Percentiles rank a stretch among this genome's conserved stretches.
Conservation (phyloP, 2,113 vertebrate species). For the Melanocharis versteri region DNA sequence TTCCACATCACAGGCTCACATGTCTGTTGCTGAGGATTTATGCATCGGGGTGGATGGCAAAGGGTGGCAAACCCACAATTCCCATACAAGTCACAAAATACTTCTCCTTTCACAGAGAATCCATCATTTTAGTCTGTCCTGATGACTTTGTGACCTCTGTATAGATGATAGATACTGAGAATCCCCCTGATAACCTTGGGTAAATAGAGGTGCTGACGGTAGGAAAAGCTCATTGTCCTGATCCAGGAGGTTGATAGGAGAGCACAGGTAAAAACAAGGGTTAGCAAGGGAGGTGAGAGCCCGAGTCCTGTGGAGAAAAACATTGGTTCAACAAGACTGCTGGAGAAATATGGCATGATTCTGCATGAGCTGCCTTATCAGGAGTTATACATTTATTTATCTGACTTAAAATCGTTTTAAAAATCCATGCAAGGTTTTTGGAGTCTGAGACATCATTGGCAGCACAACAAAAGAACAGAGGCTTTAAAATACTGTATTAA, state of each 20-base stretch:
- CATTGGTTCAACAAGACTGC: neutral
- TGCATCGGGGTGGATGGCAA: neutral
- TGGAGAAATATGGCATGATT: neutral
- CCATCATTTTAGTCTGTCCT: neutral
- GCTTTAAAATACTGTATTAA: neutral
- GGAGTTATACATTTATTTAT: neutral
- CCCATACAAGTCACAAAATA: neutral
- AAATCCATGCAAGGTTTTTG: neutral
- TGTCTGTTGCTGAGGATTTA: neutral
- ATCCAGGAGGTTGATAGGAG: neutral
- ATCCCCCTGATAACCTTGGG: neutral
- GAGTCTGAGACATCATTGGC: neutral
- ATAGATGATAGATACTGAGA: neutral
- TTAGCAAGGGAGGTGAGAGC: neutral
- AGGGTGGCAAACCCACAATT: neutral
- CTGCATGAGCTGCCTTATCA: neutral
- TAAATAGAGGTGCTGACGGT: slow-evolving; percentile 25
- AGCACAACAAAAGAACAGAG: neutral
- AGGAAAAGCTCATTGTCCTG: neutral
- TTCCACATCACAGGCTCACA: neutral
- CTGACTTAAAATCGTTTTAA: neutral
- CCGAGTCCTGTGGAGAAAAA: neutral
- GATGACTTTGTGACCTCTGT: neutral
- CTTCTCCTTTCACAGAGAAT: neutral
- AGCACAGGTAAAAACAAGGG: neutral